These are phyloP conservation scores for Keiferia lycopersicella DNA, from an alignment of 2,888 invertebrate genomes.

Conservation along the genomic window DNA sequence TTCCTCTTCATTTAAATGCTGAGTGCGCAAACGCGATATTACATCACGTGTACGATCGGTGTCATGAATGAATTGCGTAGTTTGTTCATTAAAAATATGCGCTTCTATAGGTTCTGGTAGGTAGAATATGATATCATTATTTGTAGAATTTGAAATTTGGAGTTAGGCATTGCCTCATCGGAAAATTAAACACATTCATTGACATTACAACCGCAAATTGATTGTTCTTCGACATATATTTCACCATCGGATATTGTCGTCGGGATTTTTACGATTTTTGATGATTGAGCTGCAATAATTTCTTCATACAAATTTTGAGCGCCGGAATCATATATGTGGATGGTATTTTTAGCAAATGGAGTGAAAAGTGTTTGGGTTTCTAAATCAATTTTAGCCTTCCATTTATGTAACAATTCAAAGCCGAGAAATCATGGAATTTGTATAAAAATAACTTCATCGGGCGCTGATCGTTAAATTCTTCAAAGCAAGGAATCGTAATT, in stretches of 20 bases:
- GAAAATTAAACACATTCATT: slow-evolving; percentile 11
- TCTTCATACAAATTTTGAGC: slow-evolving; percentile 1
- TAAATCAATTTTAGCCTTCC: slow-evolving; percentile 32
- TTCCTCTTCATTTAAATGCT: slow-evolving; percentile 33
- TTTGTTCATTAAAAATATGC: slow-evolving; percentile 24
- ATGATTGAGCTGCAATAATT: slow-evolving; percentile 8
- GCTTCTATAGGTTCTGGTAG: slow-evolving; percentile 30
- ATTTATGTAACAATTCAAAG: slow-evolving; percentile 15
- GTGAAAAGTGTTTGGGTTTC: slow-evolving; percentile 14
- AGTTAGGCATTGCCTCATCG: slow-evolving; percentile 15
- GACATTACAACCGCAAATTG: slow-evolving; percentile 18
- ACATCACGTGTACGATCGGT: slow-evolving; percentile 25
- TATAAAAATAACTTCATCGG: slow-evolving; percentile 27
- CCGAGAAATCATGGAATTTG: slow-evolving; percentile 36
- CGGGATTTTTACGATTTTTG: slow-evolving; percentile 10
- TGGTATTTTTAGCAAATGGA: slow-evolving; percentile 10
- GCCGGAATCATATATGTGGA: slow-evolving; percentile 10
- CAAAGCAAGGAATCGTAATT: slow-evolving; percentile 25
- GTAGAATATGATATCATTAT: slow-evolving; percentile 31
- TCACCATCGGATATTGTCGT: slow-evolving; percentile 12
- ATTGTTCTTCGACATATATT: slow-evolving; percentile 14
- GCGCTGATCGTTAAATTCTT: slow-evolving; percentile 31
- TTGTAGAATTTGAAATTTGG: slow-evolving; percentile 30
- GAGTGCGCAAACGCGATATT: slow-evolving; percentile 30
- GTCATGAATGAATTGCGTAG: slow-evolving; percentile 5